These are phyloP conservation scores for Amphiprion clarkii DNA, from an alignment of 2,797 vertebrate species.

Conservation along the genomic window DNA sequence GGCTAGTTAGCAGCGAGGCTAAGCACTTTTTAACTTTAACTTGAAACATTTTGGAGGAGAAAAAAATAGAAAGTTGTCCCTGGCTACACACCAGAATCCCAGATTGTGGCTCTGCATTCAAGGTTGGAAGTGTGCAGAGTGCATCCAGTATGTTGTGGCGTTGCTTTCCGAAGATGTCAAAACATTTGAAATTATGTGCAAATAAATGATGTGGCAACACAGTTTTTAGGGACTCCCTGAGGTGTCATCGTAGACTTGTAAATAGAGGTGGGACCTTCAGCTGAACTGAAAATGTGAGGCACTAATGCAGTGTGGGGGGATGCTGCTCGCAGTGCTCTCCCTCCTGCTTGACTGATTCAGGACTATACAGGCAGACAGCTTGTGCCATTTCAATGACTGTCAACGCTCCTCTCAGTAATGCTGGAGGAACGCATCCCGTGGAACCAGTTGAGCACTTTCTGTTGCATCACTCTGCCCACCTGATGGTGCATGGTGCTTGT, in stretches of 20 bases:
- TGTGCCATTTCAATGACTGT: constrained; percentile 75
- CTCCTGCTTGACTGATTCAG: constrained; percentile 70
- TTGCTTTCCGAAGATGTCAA: no score
- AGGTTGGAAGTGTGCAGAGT: neutral
- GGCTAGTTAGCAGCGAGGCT: constrained; percentile 38
- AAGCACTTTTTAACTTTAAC: neutral
- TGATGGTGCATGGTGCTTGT: constrained; percentile 65
- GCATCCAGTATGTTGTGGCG: constrained; percentile 18
- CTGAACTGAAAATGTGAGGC: constrained; percentile 4
- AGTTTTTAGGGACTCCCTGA: neutral
- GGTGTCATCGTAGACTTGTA: neutral
- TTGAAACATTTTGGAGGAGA: neutral
- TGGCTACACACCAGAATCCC: neutral
- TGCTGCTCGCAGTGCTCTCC: constrained; percentile 39
- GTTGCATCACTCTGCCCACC: constrained; percentile 75
- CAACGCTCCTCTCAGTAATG: constrained; percentile 64
- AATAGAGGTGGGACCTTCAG: neutral
- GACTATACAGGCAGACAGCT: constrained; percentile 70
- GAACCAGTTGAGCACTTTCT: constrained; percentile 80
- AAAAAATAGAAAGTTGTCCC: constrained; percentile 34
- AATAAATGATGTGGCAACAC: neutral
- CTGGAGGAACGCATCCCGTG: constrained; percentile 69
- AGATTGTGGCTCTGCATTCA: no score
- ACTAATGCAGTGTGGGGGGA: constrained; percentile 27
- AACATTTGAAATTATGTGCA: neutral